Evolutionary conservation across 2,113 vertebrate species (phyloP).

Genomic region (Zosterops japonicus): DNA sequence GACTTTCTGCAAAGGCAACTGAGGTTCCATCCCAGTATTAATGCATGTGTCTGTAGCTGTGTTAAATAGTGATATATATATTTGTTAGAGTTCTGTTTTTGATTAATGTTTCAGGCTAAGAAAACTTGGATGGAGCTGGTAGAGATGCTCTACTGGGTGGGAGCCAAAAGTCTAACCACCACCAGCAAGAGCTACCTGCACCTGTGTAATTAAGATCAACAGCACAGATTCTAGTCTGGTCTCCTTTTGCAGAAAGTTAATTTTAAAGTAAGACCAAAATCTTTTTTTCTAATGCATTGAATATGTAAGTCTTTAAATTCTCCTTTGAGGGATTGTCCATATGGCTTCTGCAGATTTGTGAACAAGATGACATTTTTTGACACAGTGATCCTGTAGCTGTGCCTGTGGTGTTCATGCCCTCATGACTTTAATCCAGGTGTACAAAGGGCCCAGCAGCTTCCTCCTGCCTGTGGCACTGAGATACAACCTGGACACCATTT

Average conservation of each 20-base stretch:
- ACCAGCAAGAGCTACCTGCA: constrained; percentile 37
- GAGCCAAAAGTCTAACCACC: constrained; percentile 23
- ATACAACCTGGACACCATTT: not conserved
- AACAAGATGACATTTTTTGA: not conserved
- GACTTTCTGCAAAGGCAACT: constrained; percentile 14
- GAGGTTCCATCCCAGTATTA: not conserved
- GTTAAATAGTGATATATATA: not conserved
- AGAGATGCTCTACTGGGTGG: constrained; percentile 36
- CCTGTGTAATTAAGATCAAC: constrained; percentile 19
- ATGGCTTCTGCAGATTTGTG: not conserved
- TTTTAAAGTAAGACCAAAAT: constrained; percentile 42
- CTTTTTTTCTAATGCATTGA: not conserved
- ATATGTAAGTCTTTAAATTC: not conserved
- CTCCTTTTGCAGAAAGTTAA: constrained; percentile 50
- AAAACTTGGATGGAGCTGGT: constrained; percentile 36
- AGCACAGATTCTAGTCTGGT: constrained; percentile 33
- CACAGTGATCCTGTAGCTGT: not conserved
- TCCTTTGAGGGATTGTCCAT: not conserved
- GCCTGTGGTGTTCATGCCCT: not conserved
- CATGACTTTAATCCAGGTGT: not conserved
- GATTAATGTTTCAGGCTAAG: constrained; percentile 47
- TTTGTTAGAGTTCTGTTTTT: constrained; percentile 31
- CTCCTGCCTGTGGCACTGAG: not conserved
- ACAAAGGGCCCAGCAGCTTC: not conserved
- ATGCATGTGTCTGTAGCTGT: not conserved